phyloP scores from a whole-genome alignment of 2,888 invertebrate genomes.

The Dynastes tityus region DNA sequence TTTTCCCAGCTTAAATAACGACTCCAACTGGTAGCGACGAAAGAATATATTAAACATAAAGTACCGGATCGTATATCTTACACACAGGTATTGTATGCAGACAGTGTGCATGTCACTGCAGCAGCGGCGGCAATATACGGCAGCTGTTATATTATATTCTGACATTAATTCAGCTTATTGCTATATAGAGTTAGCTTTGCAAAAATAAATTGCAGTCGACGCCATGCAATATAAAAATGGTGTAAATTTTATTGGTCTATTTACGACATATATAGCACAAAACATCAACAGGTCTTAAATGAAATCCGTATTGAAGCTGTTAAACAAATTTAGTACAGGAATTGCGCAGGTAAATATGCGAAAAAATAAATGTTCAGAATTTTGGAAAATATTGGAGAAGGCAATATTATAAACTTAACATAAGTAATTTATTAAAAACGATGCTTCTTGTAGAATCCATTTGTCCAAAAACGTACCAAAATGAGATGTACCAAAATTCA shows the following conservation, averaged over 20 bases:
- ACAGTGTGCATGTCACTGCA: background rate
- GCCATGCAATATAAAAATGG: background rate
- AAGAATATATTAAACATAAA: background rate
- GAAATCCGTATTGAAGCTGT: background rate
- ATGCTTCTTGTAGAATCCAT: no score
- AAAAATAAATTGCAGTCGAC: background rate
- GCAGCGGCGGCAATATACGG: background rate
- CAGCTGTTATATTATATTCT: constrained; percentile 3
- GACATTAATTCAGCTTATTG: background rate
- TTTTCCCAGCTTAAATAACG: no score
- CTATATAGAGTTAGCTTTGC: background rate
- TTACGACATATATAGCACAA: background rate
- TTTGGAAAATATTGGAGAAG: no score
- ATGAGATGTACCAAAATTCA: no score
- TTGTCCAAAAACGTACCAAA: no score
- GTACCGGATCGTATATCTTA: background rate
- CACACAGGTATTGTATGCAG: background rate
- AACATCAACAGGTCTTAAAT: background rate
- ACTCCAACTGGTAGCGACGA: no score
- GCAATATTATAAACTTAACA: no score
- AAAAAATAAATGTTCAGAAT: background rate
- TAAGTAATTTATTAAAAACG: no score
- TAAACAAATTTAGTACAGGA: background rate
- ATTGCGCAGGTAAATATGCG: background rate
- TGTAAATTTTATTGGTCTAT: background rate